Percentiles rank a stretch among this genome's conserved stretches.
Conservation (phyloP, 1,140 invertebrate genomes). For the Pomacea maculata region DNA sequence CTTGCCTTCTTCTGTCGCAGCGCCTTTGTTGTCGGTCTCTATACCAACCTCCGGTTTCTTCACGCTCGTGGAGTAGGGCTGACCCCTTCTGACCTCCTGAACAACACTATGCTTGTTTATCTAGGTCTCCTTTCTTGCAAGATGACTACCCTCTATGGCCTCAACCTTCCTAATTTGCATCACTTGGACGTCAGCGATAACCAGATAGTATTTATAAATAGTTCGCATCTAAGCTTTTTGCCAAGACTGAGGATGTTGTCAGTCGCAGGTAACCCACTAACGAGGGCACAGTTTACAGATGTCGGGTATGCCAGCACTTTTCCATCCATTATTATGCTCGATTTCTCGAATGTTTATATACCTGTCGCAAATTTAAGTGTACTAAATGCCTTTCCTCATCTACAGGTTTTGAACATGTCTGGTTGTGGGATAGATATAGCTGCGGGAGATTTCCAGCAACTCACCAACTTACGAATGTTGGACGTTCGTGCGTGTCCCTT, state of each 20-base stretch:
- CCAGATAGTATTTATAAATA: slow-evolving; percentile 2
- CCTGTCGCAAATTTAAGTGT: no score
- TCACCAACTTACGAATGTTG: slow-evolving; percentile 27
- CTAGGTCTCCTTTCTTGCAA: slow-evolving; percentile 17
- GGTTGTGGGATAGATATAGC: not conserved
- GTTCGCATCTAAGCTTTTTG: slow-evolving; percentile 4
- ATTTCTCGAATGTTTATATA: no score
- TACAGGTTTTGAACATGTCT: not conserved
- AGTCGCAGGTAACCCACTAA: slow-evolving; percentile 24
- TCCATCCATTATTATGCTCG: no score
- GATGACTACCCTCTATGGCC: not conserved
- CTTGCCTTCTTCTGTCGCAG: slow-evolving; percentile 14
- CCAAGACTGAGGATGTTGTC: slow-evolving; percentile 16
- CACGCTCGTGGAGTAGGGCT: not conserved
- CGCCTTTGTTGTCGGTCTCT: not conserved
- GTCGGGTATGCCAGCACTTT: not conserved
- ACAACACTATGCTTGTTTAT: slow-evolving; percentile 13
- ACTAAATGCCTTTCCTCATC: slow-evolving; percentile 20
- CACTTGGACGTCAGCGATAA: slow-evolving; percentile 17
- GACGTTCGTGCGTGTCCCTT: slow-evolving; percentile 24
- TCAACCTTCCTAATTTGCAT: slow-evolving; percentile 12
- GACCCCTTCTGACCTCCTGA: not conserved
- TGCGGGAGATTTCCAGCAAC: slow-evolving; percentile 33
- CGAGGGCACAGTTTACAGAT: slow-evolving; percentile 19
- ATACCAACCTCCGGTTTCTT: slow-evolving; percentile 13